phyloP scores from a whole-genome alignment of 64 coral and sea anemone genomes.

The Cladopsammia gracilis region DNA sequence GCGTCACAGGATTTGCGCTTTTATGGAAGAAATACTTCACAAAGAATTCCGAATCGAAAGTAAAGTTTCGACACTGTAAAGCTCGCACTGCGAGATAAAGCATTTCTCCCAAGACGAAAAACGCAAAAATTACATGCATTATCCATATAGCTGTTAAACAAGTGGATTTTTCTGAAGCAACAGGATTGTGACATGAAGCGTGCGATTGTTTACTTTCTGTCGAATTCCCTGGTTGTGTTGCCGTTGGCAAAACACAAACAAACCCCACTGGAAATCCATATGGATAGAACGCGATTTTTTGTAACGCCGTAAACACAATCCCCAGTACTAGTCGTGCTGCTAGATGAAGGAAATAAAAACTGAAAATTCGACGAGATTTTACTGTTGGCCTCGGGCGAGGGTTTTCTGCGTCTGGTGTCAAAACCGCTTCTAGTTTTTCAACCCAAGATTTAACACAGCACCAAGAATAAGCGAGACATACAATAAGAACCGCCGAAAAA shows the following conservation, averaged over 20 bases:
- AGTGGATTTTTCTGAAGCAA: conserved; percentile 11
- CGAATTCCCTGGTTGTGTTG: background rate
- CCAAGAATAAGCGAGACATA: conserved; percentile 48
- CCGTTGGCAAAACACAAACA: background rate
- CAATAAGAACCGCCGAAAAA: background rate
- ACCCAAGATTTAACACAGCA: conserved; percentile 42
- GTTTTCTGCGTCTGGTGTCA: conserved; percentile 29
- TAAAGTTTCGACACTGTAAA: background rate
- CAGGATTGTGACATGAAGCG: conserved; percentile 7
- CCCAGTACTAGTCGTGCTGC: background rate
- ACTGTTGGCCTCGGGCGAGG: conserved; percentile 38
- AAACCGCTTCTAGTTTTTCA: background rate
- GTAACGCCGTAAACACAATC: conserved; percentile 26
- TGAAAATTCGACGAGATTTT: conserved; percentile 30
- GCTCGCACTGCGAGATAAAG: background rate
- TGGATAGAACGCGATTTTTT: conserved; percentile 20
- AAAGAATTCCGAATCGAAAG: conserved; percentile 31
- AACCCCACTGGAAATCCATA: conserved; percentile 22
- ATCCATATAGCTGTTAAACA: background rate
- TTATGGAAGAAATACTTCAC: conserved; percentile 23
- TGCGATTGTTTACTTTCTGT: background rate
- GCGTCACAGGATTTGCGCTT: background rate
- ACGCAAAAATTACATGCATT: background rate
- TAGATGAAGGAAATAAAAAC: conserved; percentile 51
- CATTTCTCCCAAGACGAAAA: conserved; percentile 14